A percentile compares a stretch with the other conserved stretches of the same genome.
These are phyloP conservation scores for Dicrurus megarhynchus DNA, from an alignment of 2,113 vertebrate genomes.

Conservation along the genomic window DNA sequence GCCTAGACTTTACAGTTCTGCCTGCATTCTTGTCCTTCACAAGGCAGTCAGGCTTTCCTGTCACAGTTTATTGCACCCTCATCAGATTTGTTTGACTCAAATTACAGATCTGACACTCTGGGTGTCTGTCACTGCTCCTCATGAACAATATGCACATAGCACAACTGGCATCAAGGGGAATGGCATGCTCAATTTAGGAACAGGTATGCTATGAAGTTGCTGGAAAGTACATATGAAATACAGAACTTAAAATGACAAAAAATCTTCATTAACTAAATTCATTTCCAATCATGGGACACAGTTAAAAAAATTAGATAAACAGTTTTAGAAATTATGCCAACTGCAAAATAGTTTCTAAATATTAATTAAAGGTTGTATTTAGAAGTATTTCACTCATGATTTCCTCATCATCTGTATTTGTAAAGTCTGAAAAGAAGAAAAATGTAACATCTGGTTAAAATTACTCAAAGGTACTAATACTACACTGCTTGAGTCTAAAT, in stretches of 20 bases:
- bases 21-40: neutral
- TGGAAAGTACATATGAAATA: neutral
- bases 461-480: constrained; percentile 30
- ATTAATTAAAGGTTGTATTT: constrained; percentile 29
- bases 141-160: neutral
- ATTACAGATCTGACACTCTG: neutral
- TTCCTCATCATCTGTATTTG: constrained; percentile 19
- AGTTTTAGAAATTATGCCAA: neutral
- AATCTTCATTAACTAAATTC: neutral
- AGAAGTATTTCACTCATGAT: constrained; percentile 12
- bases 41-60: neutral
- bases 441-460: constrained; percentile 45
- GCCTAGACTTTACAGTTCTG: neutral
- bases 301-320: neutral
- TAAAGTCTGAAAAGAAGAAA: neutral
- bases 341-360: constrained; percentile 14
- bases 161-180: neutral
- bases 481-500: constrained; percentile 41
- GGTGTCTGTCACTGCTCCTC: neutral
- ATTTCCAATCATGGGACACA: neutral
- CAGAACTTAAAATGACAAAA: neutral
- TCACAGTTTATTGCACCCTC: neutral
- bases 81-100: neutral
- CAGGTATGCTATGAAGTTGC: neutral
- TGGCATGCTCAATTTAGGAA: neutral